These are phyloP conservation scores for Quadriops clusia DNA, from an alignment of 2,888 invertebrate genomes.

Conservation along the genomic window DNA sequence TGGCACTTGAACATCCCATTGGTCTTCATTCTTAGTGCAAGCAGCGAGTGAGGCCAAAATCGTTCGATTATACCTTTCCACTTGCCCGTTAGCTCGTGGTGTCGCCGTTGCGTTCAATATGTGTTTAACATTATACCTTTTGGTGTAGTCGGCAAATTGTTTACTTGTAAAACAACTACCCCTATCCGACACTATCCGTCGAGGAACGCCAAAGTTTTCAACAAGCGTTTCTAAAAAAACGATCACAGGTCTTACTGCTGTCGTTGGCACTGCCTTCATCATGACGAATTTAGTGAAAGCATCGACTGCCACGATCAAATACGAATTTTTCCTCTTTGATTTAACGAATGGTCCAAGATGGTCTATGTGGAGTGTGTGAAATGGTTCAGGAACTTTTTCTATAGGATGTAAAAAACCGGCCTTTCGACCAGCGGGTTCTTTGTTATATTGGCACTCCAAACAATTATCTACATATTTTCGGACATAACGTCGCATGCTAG, in stretches of 20 bases:
- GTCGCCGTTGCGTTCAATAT: conserved; percentile 6
- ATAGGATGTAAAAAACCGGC: conserved; percentile 18
- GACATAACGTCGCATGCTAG: conserved; percentile 18
- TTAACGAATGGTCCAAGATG: conserved; percentile 21
- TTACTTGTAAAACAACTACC: conserved; percentile 16
- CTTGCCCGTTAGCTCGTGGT: conserved; percentile 12
- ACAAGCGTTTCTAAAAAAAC: conserved; percentile 12
- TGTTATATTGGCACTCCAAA: conserved; percentile 24
- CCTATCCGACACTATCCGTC: conserved; percentile 15
- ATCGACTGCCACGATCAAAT: conserved; percentile 24
- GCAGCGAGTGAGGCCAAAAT: conserved; percentile 6
- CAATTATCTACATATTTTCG: conserved; percentile 24
- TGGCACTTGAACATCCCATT: conserved; percentile 4
- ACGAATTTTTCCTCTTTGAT: conserved; percentile 17
- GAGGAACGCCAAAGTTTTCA: conserved; percentile 13
- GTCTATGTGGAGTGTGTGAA: conserved; percentile 23
- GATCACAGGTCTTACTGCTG: conserved; percentile 14
- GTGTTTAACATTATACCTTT: neutral
- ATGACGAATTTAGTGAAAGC: conserved; percentile 27
- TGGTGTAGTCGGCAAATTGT: conserved; percentile 12
- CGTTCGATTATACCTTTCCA: conserved; percentile 9
- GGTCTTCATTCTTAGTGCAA: conserved; percentile 3
- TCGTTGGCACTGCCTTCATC: conserved; percentile 18
- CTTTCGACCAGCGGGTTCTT: conserved; percentile 19
- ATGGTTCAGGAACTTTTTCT: conserved; percentile 18